Evolutionary conservation across 2,113 vertebrate genomes (phyloP).

Genomic region (Sminthopsis crassicaudata): DNA sequence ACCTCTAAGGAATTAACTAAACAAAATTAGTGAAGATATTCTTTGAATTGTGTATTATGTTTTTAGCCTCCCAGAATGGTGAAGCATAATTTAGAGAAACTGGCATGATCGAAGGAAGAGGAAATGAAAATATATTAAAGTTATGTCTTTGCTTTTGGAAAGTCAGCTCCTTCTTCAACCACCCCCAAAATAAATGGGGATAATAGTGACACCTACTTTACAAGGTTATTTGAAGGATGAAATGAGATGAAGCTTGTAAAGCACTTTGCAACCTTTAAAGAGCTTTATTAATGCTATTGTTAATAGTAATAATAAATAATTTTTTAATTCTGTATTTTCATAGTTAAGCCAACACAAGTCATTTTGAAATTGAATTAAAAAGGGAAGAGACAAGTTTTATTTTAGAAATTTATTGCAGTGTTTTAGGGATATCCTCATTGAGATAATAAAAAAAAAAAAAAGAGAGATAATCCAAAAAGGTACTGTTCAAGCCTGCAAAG

Average conservation of each 20-base stretch:
- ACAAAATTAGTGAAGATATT: neutral
- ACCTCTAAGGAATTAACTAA: accelerated
- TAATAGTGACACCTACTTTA: neutral
- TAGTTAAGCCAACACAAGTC: accelerated
- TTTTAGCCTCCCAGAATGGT: neutral
- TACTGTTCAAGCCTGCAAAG: too few relatives aligned
- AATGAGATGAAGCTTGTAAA: neutral
- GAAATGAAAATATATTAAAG: accelerated
- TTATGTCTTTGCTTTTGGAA: accelerated
- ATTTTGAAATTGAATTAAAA: accelerated
- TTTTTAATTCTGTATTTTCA: neutral
- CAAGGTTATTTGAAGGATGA: neutral
- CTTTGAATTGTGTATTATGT: neutral
- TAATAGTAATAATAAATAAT: accelerated
- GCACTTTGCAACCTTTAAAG: neutral
- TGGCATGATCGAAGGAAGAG: neutral
- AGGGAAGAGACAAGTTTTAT: accelerated
- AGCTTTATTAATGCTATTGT: neutral
- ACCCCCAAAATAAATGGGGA: neutral
- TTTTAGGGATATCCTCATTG: accelerated
- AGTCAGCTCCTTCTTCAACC: neutral
- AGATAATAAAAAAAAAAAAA: too few relatives aligned
- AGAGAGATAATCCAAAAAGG: too few relatives aligned
- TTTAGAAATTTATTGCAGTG: accelerated
- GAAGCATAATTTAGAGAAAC: neutral